These are phyloP conservation scores for Dryoscopus gambensis DNA, from an alignment of 2,113 vertebrate species.

Conservation along the genomic window DNA sequence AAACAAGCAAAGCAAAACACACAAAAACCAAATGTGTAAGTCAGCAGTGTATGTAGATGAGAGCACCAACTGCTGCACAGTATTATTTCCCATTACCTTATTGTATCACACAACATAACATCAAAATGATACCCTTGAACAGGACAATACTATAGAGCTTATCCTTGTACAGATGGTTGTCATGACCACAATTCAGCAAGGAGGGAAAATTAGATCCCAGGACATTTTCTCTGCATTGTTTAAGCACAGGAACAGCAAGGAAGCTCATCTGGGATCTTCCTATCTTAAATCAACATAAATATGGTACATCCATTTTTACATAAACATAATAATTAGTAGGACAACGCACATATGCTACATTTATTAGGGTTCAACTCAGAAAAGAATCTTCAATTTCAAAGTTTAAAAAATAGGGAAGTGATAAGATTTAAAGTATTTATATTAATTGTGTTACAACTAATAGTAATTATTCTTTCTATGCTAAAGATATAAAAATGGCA, in stretches of 20 bases:
- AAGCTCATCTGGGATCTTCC: conserved; percentile 24
- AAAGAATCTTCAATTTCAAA: neutral
- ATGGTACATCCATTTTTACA: neutral
- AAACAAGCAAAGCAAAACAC: neutral
- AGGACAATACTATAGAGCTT: conserved; percentile 17
- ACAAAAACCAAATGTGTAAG: neutral
- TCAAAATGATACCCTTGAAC: conserved; percentile 23
- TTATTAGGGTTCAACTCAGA: neutral
- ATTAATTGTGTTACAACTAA: neutral
- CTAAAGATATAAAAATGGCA: neutral
- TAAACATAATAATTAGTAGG: neutral
- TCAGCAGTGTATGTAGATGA: neutral
- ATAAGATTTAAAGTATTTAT: neutral
- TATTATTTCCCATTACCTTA: conserved; percentile 30
- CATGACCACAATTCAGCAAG: conserved; percentile 46
- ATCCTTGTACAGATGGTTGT: conserved; percentile 58
- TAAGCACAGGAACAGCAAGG: conserved; percentile 2
- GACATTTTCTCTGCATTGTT: conserved; percentile 50
- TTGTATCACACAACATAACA: neutral
- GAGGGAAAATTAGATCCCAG: conserved; percentile 54
- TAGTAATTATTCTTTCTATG: neutral
- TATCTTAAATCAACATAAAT: conserved; percentile 31
- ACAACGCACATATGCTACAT: neutral
- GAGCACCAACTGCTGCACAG: neutral
- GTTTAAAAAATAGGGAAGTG: neutral